Evolutionary conservation across 2,888 invertebrate genomes (phyloP).

Genomic region (Calliopum simillimum): DNA sequence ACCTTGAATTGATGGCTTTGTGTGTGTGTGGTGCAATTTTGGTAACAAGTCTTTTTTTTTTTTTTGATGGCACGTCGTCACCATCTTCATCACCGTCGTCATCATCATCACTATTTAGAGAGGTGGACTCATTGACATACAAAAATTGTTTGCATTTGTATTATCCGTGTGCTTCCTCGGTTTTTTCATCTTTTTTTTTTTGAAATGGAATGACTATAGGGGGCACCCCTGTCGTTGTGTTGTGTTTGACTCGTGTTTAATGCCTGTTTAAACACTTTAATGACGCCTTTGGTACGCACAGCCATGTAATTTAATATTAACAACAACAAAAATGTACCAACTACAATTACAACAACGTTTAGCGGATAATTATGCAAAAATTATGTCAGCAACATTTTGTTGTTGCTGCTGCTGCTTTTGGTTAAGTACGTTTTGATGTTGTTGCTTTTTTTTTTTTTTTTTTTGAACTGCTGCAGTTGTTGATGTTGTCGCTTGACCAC

Average conservation of each 20-base stretch:
- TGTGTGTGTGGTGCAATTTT: background rate
- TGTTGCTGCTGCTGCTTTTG: background rate
- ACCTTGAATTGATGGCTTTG: background rate
- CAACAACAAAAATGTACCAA: background rate
- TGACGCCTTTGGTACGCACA: background rate
- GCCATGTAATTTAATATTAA: slow-evolving; percentile 21
- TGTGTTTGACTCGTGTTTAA: slow-evolving; percentile 16
- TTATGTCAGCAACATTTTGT: slow-evolving; percentile 21
- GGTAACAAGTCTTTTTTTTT: background rate
- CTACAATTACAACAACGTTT: background rate
- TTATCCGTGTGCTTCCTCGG: background rate
- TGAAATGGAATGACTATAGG: background rate
- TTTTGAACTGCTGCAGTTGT: background rate
- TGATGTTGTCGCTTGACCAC: slow-evolving; percentile 7
- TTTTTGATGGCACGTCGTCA: background rate
- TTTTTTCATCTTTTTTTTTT: background rate
- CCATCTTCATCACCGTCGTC: slow-evolving; percentile 4
- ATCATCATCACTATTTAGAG: background rate
- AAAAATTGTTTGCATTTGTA: background rate
- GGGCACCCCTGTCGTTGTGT: background rate
- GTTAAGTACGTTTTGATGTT: background rate
- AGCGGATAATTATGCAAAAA: slow-evolving; percentile 20
- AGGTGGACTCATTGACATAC: background rate
- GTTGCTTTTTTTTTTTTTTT: background rate
- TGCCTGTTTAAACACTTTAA: slow-evolving; percentile 18